Evolutionary conservation across 2,888 invertebrate genomes (phyloP).

Genomic region (Lagria hirta): DNA sequence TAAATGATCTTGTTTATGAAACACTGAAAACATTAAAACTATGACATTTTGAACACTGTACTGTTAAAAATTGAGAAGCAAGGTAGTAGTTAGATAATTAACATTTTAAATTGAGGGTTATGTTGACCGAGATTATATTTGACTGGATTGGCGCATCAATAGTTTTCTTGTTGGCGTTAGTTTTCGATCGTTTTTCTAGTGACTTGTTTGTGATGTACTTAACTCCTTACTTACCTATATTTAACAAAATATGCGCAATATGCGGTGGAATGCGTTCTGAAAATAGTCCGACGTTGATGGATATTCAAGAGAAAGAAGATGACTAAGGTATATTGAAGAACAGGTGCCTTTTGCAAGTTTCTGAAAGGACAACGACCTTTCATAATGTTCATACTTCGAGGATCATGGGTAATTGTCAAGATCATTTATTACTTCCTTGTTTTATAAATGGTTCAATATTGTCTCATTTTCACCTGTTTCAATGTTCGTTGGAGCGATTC

Average conservation of each 20-base stretch:
- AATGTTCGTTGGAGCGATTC: slow-evolving; percentile 4
- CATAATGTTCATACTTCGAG: background rate
- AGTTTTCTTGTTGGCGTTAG: too few species aligned
- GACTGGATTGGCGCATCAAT: too few species aligned
- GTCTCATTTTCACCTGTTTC: slow-evolving; percentile 2
- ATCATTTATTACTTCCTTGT: slow-evolving; percentile 4
- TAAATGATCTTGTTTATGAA: too few species aligned
- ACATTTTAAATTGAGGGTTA: too few species aligned
- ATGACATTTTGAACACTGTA: too few species aligned
- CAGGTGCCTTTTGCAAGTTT: slow-evolving; percentile 19
- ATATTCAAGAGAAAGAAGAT: slow-evolving; percentile 19
- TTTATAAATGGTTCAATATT: background rate
- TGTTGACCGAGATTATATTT: too few species aligned
- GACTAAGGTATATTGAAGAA: slow-evolving; percentile 17
- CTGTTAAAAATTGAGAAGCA: too few species aligned
- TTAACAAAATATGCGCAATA: slow-evolving; percentile 29
- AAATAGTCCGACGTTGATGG: slow-evolving; percentile 27
- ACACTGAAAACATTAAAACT: too few species aligned
- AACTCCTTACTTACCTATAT: slow-evolving; percentile 28
- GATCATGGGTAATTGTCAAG: slow-evolving; percentile 12
- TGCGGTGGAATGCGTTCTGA: slow-evolving; percentile 25
- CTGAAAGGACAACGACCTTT: slow-evolving; percentile 18
- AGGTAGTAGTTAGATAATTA: too few species aligned
- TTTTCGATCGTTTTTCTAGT: too few species aligned
- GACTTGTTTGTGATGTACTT: too few species aligned